phyloP scores from a whole-genome alignment of 2,113 vertebrate species.

The Astur gentilis region DNA sequence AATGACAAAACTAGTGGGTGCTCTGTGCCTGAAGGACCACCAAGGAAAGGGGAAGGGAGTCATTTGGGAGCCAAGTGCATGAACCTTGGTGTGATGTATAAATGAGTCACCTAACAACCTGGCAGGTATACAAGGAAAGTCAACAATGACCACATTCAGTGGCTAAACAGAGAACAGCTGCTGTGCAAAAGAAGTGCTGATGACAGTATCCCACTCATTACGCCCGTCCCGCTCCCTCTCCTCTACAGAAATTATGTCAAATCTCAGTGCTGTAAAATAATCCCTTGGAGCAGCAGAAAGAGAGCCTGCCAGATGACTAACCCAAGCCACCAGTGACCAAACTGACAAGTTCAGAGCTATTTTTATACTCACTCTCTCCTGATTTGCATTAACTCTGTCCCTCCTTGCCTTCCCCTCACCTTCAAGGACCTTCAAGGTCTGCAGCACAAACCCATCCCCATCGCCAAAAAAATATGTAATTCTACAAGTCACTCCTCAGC shows the following conservation, averaged over 20 bases:
- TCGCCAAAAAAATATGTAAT: fast-evolving
- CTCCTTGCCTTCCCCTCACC: conserved; percentile 29
- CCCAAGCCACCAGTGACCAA: conserved; percentile 54
- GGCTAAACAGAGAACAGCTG: conserved; percentile 55
- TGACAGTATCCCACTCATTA: conserved; percentile 43
- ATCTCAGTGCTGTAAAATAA: conserved; percentile 35
- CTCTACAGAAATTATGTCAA: conserved; percentile 43
- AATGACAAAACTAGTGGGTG: neutral
- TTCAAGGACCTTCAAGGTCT: neutral
- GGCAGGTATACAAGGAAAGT: conserved; percentile 48
- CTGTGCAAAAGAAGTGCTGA: conserved; percentile 52
- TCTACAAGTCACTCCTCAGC: neutral
- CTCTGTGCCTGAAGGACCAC: neutral
- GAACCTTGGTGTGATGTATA: neutral
- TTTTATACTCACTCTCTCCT: conserved; percentile 52
- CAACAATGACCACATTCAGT: conserved; percentile 56
- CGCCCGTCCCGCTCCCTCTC: neutral
- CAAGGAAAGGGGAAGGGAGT: neutral
- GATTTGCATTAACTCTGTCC: conserved; percentile 47
- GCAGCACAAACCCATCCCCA: neutral
- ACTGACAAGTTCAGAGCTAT: conserved; percentile 49
- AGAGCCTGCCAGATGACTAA: conserved; percentile 67
- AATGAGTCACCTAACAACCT: conserved; percentile 64
- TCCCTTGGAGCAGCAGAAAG: conserved; percentile 39
- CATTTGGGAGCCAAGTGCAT: neutral